phyloP scores from a whole-genome alignment of 2,888 invertebrate species.

The Agriopis leucophaearia region DNA sequence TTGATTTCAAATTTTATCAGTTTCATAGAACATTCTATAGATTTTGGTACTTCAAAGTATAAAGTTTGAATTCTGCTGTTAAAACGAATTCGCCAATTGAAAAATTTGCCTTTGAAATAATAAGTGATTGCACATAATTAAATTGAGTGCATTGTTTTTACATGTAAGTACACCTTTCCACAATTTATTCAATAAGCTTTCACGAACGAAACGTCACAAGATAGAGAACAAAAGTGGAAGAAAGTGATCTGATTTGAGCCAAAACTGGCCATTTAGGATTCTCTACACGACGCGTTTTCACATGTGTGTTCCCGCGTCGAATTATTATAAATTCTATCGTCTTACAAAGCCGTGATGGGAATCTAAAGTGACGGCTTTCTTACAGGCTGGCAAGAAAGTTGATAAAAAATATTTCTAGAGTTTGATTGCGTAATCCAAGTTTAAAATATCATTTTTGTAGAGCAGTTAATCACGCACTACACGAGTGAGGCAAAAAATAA shows the following conservation, averaged over 20 bases:
- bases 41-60: too few species aligned
- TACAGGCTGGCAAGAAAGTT: constrained; percentile 59
- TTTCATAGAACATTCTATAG: too few species aligned
- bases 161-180: neutral
- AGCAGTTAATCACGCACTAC: too few species aligned
- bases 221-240: constrained; percentile 51
- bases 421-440: constrained; percentile 6
- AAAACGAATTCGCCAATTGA: too few species aligned
- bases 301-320: constrained; percentile 60
- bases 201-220: constrained; percentile 46
- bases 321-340: constrained; percentile 73
- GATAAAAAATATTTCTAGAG: constrained; percentile 27
- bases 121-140: too few species aligned
- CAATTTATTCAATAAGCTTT: constrained; percentile 46
- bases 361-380: constrained; percentile 61
- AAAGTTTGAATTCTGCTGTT: too few species aligned
- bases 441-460: neutral
- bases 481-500: too few species aligned
- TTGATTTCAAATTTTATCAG: too few species aligned
- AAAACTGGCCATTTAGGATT: constrained; percentile 61
- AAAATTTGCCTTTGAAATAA: too few species aligned
- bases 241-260: constrained; percentile 52
- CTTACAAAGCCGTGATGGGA: constrained; percentile 47
- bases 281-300: constrained; percentile 72
- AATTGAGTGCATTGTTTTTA: neutral